phyloP scores from a whole-genome alignment of 1,140 invertebrate genomes.

The Drosophila azteca region DNA sequence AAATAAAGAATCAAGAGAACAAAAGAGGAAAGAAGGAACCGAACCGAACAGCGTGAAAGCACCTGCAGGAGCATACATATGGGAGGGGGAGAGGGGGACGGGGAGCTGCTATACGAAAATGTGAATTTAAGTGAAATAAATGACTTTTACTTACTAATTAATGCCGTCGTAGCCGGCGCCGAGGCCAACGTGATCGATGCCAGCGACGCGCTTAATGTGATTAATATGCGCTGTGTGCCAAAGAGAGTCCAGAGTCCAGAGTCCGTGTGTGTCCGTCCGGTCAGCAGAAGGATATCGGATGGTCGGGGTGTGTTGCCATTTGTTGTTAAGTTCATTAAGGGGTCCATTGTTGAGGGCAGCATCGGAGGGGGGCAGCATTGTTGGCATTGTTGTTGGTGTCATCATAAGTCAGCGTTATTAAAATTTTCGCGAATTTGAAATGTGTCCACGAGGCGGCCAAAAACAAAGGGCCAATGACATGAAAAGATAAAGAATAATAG shows the following conservation, averaged over 20 bases:
- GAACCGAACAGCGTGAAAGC: conserved; percentile 13
- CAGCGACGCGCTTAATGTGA: conserved; percentile 93
- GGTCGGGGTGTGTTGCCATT: conserved; percentile 31
- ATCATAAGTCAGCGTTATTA: conserved; percentile 72
- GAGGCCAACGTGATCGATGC: conserved; percentile 94
- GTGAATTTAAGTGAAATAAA: conserved; percentile 81
- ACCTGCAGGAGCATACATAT: conserved; percentile 41
- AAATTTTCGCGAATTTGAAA: conserved; percentile 71
- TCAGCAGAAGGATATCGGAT: conserved; percentile 51
- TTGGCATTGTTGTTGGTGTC: conserved; percentile 48
- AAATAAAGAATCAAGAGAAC: background rate
- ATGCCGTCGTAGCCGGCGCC: conserved; percentile 95
- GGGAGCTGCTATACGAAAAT: conserved; percentile 33
- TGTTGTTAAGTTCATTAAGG: conserved; percentile 69
- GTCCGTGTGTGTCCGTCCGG: conserved; percentile 22
- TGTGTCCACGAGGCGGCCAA: conserved; percentile 50
- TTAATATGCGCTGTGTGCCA: conserved; percentile 92
- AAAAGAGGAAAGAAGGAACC: background rate
- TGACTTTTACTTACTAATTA: conserved; percentile 91
- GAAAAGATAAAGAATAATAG: conserved; percentile 40
- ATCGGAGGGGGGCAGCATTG: background rate
- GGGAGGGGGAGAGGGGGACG: background rate
- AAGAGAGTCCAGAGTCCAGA: background rate
- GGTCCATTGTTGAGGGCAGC: conserved; percentile 60
- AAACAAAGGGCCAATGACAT: conserved; percentile 43